Conservation (phyloP, 2,797 vertebrate genomes). For the Cetoscarus ocellatus region DNA sequence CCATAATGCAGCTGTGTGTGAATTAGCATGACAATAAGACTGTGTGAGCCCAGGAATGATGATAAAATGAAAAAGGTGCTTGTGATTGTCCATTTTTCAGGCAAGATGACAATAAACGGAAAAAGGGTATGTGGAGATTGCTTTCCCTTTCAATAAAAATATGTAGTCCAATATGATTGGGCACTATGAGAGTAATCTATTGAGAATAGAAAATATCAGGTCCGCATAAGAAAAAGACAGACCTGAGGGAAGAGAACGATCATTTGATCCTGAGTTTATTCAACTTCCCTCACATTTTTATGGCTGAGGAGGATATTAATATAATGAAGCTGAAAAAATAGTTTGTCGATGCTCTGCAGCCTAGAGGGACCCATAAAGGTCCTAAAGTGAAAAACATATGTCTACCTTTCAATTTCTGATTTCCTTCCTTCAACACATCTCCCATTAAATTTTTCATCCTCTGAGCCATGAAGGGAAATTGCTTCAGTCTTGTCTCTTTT, state of each 20-base stretch:
- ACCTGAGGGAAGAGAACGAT: constrained; percentile 1
- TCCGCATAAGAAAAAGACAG: background rate
- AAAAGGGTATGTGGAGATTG: background rate
- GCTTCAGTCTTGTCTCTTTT: constrained; percentile 17
- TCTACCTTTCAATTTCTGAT: background rate
- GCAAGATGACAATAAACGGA: constrained; percentile 1
- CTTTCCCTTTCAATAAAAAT: constrained; percentile 20
- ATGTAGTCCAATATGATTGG: constrained; percentile 10
- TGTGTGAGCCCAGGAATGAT: background rate
- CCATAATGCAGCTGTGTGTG: constrained; percentile 13
- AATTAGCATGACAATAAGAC: constrained; percentile 26
- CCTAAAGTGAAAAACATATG: background rate
- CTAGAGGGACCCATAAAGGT: constrained; percentile 7
- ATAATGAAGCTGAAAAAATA: background rate
- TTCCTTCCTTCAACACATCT: constrained; percentile 13
- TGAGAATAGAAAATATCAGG: constrained; percentile 2
- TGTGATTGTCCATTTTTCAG: background rate
- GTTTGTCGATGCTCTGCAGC: constrained; percentile 1
- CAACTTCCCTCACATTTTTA: background rate
- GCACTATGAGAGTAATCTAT: background rate
- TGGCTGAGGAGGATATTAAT: background rate
- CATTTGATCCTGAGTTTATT: constrained; percentile 17
- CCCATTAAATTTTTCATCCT: constrained; percentile 10
- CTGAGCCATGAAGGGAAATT: constrained; percentile 14
- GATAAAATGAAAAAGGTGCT: constrained; percentile 7